Evolutionary conservation across 2,797 vertebrate genomes (phyloP), one percentile per base, ranked within the genome.

Genomic region (Galago senegalensis): DNA sequence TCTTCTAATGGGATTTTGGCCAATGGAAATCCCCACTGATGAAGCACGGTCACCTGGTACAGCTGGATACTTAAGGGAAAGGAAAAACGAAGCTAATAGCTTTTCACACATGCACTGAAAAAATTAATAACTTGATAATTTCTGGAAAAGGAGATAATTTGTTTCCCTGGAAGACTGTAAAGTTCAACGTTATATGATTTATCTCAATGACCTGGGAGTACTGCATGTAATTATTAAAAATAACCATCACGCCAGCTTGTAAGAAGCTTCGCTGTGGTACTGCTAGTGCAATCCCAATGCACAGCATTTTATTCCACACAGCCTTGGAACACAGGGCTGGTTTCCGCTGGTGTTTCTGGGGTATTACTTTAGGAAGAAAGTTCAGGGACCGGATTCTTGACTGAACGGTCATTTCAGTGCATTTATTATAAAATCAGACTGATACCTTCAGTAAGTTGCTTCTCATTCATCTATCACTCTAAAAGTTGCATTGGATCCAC

Each of bases 221-320:
- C 34, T 73, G 91, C 91, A 63, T 61, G 31, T 76, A 93, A 49
- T 93, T 91, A 92, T 70, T 90, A 89, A 95, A 95, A 95, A 91
- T 69, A 89, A 79, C 23, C 84, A 87, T 43, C 43, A 49, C 31
- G 34, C 2, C 25, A 37, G 83, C 34, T 80, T 61, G 81, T 60
- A 79, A 27, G 79, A 34, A 60, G 58, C 34, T 60, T 81, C 75
- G 6, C 23, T 9, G 46, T 1, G 65, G 60, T 18, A 18, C 25
- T 1, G 61, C 79, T 46, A 11, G 40, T 0, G 18, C 21, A 34
- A 34, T 3, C 17, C 49, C 5, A 29, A 11, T 25, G 60, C 49
- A 2, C 11, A 16, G 2, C 18, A 0, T 31, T 18, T 20, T 10
- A 31, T 20, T 31, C 69, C 12, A 8, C 1, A 1, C 16, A 25